A percentile compares a stretch with the other conserved stretches of the same genome.
These are phyloP conservation scores for Chaetogeoica ovagalla DNA, from an alignment of 2,888 invertebrate genomes.

Conservation along the genomic window DNA sequence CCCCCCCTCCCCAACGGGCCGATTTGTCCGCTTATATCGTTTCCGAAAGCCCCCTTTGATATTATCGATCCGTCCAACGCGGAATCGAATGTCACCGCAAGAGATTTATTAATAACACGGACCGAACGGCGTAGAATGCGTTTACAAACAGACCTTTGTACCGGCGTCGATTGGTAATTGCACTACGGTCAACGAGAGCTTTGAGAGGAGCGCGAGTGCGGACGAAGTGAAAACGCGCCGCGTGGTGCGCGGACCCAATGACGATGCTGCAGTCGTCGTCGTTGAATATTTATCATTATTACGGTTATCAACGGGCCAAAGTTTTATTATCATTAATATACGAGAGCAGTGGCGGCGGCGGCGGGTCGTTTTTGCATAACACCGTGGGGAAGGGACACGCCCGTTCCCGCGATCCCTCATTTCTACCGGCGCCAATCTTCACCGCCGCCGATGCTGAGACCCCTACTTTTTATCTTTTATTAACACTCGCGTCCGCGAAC, in stretches of 20 bases:
- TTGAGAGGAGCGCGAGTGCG: too few relatives aligned
- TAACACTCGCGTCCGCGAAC: slow-evolving; percentile 35
- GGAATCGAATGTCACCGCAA: too few relatives aligned
- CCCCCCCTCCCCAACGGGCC: too few relatives aligned
- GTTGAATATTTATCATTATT: slow-evolving; percentile 49
- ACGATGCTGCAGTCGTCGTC: not conserved
- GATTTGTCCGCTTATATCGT: too few relatives aligned
- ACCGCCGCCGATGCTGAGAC: slow-evolving; percentile 20
- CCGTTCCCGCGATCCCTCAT: not conserved
- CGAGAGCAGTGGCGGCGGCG: slow-evolving; percentile 9
- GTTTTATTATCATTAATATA: slow-evolving; percentile 51
- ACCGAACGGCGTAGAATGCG: too few relatives aligned
- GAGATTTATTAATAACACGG: too few relatives aligned
- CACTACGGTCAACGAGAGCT: too few relatives aligned
- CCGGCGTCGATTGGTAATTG: not conserved
- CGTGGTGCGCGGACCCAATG: too few relatives aligned
- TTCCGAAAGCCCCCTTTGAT: too few relatives aligned
- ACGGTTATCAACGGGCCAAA: slow-evolving; percentile 52
- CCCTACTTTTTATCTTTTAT: slow-evolving; percentile 52
- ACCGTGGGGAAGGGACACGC: not conserved
- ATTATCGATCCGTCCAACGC: too few relatives aligned
- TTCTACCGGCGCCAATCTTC: slow-evolving; percentile 3
- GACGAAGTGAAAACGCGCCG: too few relatives aligned
- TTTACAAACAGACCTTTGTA: not conserved
- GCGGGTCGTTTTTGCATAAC: slow-evolving; percentile 47